These are phyloP conservation scores for Macrophya alboannulata DNA, from an alignment of 2,888 invertebrate species.

Conservation along the genomic window DNA sequence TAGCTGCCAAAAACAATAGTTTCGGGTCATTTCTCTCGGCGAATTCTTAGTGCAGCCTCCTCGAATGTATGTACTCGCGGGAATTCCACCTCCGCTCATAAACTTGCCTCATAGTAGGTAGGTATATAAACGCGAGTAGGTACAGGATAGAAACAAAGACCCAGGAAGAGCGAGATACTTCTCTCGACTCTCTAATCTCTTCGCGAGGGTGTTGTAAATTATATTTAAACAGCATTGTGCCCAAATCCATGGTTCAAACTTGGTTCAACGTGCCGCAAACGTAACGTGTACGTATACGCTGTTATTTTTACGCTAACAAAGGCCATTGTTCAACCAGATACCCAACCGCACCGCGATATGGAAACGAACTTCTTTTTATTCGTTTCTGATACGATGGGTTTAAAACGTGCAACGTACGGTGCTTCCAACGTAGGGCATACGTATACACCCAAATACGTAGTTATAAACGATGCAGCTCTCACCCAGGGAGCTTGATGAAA, in stretches of 20 bases:
- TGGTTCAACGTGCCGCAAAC: constrained; percentile 54
- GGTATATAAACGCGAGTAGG: neutral
- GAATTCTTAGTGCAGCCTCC: constrained; percentile 34
- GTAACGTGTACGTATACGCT: constrained; percentile 35
- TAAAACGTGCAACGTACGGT: constrained; percentile 25
- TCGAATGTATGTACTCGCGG: constrained; percentile 38
- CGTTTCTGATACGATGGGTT: constrained; percentile 35
- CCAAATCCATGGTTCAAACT: constrained; percentile 59
- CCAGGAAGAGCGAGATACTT: neutral
- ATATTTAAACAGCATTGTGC: constrained; percentile 67
- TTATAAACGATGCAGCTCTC: neutral
- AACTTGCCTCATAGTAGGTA: neutral
- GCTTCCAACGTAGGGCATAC: neutral
- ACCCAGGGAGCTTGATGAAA: neutral
- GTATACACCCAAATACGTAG: neutral
- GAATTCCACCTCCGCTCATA: constrained; percentile 48
- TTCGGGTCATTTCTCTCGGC: constrained; percentile 46
- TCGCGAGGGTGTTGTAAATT: constrained; percentile 64
- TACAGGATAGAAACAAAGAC: constrained; percentile 12
- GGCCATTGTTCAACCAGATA: constrained; percentile 64
- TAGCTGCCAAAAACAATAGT: constrained; percentile 56
- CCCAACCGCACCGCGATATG: constrained; percentile 57
- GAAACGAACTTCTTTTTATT: constrained; percentile 45
- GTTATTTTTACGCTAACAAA: constrained; percentile 66
- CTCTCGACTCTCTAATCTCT: constrained; percentile 62